A percentile compares a stretch with the other conserved stretches of the same genome.
phyloP scores from a whole-genome alignment of 2,888 invertebrate species.

The Therioaphis trifolii region DNA sequence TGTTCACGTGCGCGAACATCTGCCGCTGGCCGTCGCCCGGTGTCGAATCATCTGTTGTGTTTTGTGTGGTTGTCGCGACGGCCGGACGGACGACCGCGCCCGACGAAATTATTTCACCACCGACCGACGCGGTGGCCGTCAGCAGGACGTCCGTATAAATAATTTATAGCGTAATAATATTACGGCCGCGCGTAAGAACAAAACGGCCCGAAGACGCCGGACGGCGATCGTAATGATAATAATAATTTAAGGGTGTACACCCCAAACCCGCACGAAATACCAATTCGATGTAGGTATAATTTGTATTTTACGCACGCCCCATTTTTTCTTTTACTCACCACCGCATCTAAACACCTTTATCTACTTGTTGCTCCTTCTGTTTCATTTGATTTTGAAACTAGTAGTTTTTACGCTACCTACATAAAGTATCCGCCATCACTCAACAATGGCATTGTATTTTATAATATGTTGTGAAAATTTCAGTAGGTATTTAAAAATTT shows the following conservation, averaged over 20 bases:
- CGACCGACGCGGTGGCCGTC: conserved; percentile 8
- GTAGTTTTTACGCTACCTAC: background rate
- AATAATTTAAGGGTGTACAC: background rate
- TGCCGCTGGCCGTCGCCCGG: conserved; percentile 22
- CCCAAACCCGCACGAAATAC: background rate
- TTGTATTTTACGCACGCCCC: background rate
- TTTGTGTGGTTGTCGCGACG: background rate
- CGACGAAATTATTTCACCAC: background rate
- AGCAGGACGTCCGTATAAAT: conserved; percentile 33
- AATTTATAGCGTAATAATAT: conserved; percentile 17
- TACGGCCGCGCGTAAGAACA: conserved; percentile 25
- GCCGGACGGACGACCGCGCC: conserved; percentile 1
- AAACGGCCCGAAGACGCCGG: conserved; percentile 12
- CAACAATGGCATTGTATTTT: too few relatives aligned
- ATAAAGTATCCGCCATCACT: background rate
- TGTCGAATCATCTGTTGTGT: conserved; percentile 47
- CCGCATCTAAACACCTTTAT: too few relatives aligned
- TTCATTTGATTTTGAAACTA: background rate
- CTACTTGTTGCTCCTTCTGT: too few relatives aligned
- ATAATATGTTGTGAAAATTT: too few relatives aligned
- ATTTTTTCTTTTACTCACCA: background rate
- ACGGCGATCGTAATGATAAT: background rate
- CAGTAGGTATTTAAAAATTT: too few relatives aligned
- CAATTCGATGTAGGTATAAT: background rate
- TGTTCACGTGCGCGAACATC: conserved; percentile 61